Evolutionary conservation across 2,888 invertebrate genomes (phyloP).

Genomic region (Philhelius pedissequus): DNA sequence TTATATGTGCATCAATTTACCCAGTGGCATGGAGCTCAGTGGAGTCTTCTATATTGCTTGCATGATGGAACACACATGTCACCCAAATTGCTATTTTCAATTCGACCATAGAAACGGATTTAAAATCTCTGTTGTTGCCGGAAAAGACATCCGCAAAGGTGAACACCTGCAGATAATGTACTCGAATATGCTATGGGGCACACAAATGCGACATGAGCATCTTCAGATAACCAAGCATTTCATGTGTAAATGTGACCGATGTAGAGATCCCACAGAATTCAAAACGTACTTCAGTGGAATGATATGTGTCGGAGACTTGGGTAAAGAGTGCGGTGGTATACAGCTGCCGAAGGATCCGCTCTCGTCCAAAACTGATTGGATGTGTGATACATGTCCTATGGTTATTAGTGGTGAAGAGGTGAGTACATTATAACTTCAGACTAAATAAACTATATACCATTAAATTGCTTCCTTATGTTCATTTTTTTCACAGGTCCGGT

Average conservation of each 20-base stretch:
- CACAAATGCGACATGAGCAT: slow-evolving; percentile 88
- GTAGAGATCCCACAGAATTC: slow-evolving; percentile 89
- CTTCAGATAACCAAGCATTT: slow-evolving; percentile 89
- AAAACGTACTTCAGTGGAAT: slow-evolving; percentile 83
- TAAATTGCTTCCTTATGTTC: background rate
- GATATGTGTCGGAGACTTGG: slow-evolving; percentile 79
- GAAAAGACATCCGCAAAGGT: slow-evolving; percentile 84
- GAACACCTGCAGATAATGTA: slow-evolving; percentile 91
- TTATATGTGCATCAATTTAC: slow-evolving; percentile 85
- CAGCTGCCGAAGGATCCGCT: slow-evolving; percentile 87
- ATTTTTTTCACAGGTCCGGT: slow-evolving; percentile 74
- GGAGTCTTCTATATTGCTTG: slow-evolving; percentile 88
- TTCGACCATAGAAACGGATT: slow-evolving; percentile 82
- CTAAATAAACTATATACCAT: background rate
- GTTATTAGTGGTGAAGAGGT: slow-evolving; percentile 84
- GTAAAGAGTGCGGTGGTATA: slow-evolving; percentile 82
- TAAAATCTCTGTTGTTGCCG: slow-evolving; percentile 85
- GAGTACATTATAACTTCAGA: too few species aligned
- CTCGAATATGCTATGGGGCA: slow-evolving; percentile 93
- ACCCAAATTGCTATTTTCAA: slow-evolving; percentile 88
- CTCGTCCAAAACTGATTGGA: slow-evolving; percentile 87
- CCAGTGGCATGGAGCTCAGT: slow-evolving; percentile 84
- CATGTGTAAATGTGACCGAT: slow-evolving; percentile 85
- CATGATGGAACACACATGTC: slow-evolving; percentile 90
- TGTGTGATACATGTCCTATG: slow-evolving; percentile 85